Percentiles rank a stretch among this genome's conserved stretches.
Evolutionary conservation across 2,888 invertebrate genomes (phyloP).

Genomic region (Camptogramma bilineatum): DNA sequence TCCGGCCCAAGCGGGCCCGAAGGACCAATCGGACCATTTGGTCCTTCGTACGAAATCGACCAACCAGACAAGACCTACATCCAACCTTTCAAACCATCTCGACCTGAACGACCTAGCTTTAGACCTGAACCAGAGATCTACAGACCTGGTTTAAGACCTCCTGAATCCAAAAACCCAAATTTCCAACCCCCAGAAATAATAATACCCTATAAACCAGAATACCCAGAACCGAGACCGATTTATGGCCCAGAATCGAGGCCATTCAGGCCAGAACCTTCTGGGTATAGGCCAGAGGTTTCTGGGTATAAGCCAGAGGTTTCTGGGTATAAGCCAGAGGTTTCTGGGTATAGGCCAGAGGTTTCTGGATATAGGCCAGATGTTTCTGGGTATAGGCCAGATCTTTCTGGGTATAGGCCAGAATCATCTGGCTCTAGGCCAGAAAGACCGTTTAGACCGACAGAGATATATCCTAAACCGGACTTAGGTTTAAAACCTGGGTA

Average conservation of each 20-base stretch:
- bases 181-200: slow-evolving; percentile 29
- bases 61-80: slow-evolving; percentile 34
- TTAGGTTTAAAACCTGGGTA: slow-evolving; percentile 40
- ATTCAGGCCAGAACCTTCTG: slow-evolving; percentile 21
- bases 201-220: slow-evolving; percentile 50
- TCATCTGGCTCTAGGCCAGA: slow-evolving; percentile 44
- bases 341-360: slow-evolving; percentile 45
- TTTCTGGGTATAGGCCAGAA: slow-evolving; percentile 40
- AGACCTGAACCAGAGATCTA: slow-evolving; percentile 44
- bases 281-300: slow-evolving; percentile 35
- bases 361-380: slow-evolving; percentile 20
- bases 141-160: slow-evolving; percentile 52
- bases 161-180: slow-evolving; percentile 48
- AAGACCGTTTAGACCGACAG: slow-evolving; percentile 35
- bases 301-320: slow-evolving; percentile 44
- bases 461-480: slow-evolving; percentile 29
- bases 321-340: slow-evolving; percentile 41
- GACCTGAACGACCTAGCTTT: slow-evolving; percentile 8
- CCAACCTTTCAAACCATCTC: slow-evolving; percentile 30
- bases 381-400: slow-evolving; percentile 38
- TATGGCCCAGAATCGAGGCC: slow-evolving; percentile 40
- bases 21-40: slow-evolving; percentile 16
- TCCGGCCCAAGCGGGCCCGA: slow-evolving; percentile 51
- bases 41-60: slow-evolving; percentile 21
- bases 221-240: slow-evolving; percentile 39